Conservation (phyloP, 1,140 invertebrate genomes). For the Musca domestica region DNA sequence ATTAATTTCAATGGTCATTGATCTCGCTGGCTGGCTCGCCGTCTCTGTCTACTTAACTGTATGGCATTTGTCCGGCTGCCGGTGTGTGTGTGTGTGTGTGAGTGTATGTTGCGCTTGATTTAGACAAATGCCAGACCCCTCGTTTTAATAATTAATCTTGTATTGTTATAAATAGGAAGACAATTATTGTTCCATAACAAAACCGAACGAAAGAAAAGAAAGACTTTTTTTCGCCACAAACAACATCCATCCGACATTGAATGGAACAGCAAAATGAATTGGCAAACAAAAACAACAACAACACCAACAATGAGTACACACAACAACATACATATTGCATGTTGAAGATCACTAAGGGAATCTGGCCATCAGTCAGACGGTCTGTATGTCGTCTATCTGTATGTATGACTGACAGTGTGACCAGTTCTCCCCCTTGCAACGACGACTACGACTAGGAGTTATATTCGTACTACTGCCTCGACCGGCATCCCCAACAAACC, state of each 20-base stretch:
- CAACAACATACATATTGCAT: slow-evolving; percentile 6
- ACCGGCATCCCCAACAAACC: too few relatives aligned
- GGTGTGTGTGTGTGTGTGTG: too few relatives aligned
- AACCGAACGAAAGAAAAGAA: slow-evolving; percentile 23
- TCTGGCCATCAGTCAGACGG: background rate
- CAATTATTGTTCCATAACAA: slow-evolving; percentile 22
- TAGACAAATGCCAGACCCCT: slow-evolving; percentile 16
- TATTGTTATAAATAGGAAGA: slow-evolving; percentile 14
- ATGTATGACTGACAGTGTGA: too few relatives aligned
- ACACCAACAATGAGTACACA: background rate
- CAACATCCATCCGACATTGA: too few relatives aligned
- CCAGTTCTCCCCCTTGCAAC: background rate
- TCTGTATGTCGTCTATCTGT: too few relatives aligned
- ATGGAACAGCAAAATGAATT: background rate
- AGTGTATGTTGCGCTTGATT: too few relatives aligned
- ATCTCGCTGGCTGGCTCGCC: too few relatives aligned
- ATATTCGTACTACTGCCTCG: too few relatives aligned
- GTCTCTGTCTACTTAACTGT: too few relatives aligned
- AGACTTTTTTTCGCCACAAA: slow-evolving; percentile 15
- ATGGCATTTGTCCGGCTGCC: too few relatives aligned
- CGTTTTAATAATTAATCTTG: slow-evolving; percentile 15
- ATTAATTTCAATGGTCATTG: too few relatives aligned
- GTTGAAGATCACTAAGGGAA: slow-evolving; percentile 15
- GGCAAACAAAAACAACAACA: background rate
- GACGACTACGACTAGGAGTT: background rate